Conservation (phyloP, 2,113 vertebrate species). For the Erinaceus europaeus region DNA sequence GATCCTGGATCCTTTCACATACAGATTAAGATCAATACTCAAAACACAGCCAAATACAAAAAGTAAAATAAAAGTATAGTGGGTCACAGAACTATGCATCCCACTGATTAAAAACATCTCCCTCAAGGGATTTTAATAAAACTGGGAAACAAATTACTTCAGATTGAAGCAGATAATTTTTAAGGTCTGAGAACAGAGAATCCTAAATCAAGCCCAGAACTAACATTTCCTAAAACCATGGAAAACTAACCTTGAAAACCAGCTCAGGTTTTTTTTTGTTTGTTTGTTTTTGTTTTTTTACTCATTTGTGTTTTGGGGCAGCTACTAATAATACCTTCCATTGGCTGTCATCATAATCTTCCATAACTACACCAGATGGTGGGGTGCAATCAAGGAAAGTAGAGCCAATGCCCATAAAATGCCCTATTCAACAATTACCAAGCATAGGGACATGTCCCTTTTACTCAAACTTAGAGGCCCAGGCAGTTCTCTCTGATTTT, state of each 20-base stretch:
- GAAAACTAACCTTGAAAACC: too few species aligned
- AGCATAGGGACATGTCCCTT: background rate
- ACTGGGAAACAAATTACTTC: background rate
- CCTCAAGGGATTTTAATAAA: background rate
- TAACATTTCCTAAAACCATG: background rate
- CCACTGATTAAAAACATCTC: background rate
- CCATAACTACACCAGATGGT: fast-evolving
- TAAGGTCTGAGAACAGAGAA: background rate
- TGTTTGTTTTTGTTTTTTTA: too few species aligned
- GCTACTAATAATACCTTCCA: background rate
- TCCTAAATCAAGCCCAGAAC: background rate
- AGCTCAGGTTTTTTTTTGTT: too few species aligned
- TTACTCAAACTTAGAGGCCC: background rate
- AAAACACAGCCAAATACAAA: background rate
- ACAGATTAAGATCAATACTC: background rate
- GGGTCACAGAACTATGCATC: too few species aligned
- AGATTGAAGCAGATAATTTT: background rate
- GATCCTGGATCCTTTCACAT: background rate
- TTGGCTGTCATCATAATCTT: background rate
- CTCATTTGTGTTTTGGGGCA: too few species aligned
- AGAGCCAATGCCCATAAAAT: background rate
- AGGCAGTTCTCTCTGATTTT: background rate
- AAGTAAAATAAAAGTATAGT: too few species aligned
- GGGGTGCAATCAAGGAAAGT: background rate
- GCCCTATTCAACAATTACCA: background rate